Percentiles rank a stretch among this genome's conserved stretches.
phyloP scores from a whole-genome alignment of 1,140 invertebrate genomes.

The Sycophila sp. region DNA sequence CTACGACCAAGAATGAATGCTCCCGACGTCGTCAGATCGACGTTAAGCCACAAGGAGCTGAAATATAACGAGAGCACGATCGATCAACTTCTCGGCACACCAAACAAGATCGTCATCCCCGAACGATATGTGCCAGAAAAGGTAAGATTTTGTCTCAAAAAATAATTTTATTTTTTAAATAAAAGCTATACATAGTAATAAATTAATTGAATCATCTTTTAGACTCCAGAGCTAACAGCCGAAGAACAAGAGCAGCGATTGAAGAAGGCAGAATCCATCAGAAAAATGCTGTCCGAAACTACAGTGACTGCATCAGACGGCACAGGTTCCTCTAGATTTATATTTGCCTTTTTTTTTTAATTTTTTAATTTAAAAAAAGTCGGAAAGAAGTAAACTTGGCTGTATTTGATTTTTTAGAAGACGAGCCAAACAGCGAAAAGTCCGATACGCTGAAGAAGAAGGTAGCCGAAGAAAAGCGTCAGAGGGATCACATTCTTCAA shows the following conservation, averaged over 20 bases:
- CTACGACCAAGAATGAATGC: slow-evolving; percentile 76
- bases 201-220: slow-evolving; percentile 13
- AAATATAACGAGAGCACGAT: slow-evolving; percentile 82
- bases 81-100: slow-evolving; percentile 83
- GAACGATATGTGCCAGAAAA: slow-evolving; percentile 92
- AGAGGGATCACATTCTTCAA: slow-evolving; percentile 86
- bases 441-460: slow-evolving; percentile 66
- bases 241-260: slow-evolving; percentile 84
- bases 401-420: slow-evolving; percentile 55
- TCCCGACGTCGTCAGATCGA: slow-evolving; percentile 87
- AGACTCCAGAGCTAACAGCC: slow-evolving; percentile 80
- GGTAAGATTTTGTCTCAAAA: slow-evolving; percentile 56
- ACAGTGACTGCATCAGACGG: slow-evolving; percentile 61
- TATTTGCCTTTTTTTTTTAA: no score
- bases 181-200: background rate
- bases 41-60: slow-evolving; percentile 73
- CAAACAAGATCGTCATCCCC: slow-evolving; percentile 90
- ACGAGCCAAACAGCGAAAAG: slow-evolving; percentile 57
- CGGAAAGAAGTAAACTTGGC: no score
- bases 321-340: slow-evolving; percentile 50
- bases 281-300: slow-evolving; percentile 86
- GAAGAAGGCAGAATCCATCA: slow-evolving; percentile 90
- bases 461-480: slow-evolving; percentile 83
- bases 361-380: slow-evolving; percentile 2
- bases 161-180: background rate